phyloP scores from a whole-genome alignment of 2,113 vertebrate genomes.

The Poeciliopsis occidentalis region DNA sequence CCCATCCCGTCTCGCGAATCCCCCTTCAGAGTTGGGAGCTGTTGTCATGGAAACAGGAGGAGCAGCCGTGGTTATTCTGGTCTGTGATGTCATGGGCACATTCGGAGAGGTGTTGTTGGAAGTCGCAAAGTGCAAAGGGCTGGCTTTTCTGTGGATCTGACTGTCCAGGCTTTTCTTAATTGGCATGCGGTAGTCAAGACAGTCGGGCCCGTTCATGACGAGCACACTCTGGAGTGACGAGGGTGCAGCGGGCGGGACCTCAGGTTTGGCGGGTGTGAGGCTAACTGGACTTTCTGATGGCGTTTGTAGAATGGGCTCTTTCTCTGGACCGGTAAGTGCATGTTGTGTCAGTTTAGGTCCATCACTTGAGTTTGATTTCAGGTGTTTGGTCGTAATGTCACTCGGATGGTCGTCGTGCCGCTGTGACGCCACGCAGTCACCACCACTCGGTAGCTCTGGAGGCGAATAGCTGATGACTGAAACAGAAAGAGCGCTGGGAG shows the following conservation, averaged over 20 bases:
- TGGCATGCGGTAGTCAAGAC: constrained; percentile 78
- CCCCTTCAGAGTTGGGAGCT: constrained; percentile 62
- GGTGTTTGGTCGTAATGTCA: constrained; percentile 50
- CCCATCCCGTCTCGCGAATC: constrained; percentile 71
- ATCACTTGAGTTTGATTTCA: constrained; percentile 42
- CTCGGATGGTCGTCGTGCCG: constrained; percentile 29
- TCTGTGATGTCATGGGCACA: constrained; percentile 62
- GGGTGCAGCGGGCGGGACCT: constrained; percentile 44
- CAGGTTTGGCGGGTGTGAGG: constrained; percentile 61
- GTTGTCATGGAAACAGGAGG: constrained; percentile 76
- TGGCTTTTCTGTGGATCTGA: constrained; percentile 67
- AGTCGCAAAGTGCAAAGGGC: constrained; percentile 59
- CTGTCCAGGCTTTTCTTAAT: constrained; percentile 71
- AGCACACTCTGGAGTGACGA: constrained; percentile 76
- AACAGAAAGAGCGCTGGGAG: constrained; percentile 71
- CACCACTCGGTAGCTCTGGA: constrained; percentile 47
- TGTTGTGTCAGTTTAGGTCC: constrained; percentile 43
- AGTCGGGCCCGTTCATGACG: constrained; percentile 79
- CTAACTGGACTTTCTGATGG: constrained; percentile 50
- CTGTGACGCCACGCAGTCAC: constrained; percentile 38
- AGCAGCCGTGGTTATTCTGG: constrained; percentile 70
- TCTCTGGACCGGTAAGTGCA: constrained; percentile 36
- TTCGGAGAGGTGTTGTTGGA: constrained; percentile 62
- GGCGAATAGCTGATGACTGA: constrained; percentile 81
- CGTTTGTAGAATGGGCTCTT: constrained; percentile 44